These are phyloP conservation scores for Holothuria scabra DNA, from an alignment of 53 echinoderm and acorn worm species.

Conservation along the genomic window DNA sequence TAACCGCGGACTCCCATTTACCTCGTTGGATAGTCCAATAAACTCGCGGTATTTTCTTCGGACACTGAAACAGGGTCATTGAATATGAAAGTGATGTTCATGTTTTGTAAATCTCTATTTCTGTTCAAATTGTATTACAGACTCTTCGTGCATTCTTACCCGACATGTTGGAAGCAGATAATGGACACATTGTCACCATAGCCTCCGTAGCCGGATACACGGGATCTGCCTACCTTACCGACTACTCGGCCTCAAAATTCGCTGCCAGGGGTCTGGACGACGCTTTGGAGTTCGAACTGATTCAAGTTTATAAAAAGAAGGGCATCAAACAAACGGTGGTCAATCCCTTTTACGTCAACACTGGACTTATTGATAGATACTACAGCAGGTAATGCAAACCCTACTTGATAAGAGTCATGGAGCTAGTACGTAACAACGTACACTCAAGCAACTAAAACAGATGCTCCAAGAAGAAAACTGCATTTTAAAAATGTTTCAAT, in stretches of 20 bases:
- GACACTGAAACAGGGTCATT: background rate
- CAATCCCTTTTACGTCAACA: constrained; percentile 69
- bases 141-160: constrained; percentile 80
- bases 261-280: constrained; percentile 79
- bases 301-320: constrained; percentile 49
- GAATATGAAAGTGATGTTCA: background rate
- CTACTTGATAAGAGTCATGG: too few relatives aligned
- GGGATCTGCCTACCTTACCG: constrained; percentile 66
- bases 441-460: too few relatives aligned
- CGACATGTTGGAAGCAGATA: constrained; percentile 76
- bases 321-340: constrained; percentile 73
- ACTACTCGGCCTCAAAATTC: constrained; percentile 82
- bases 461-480: too few relatives aligned
- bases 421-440: too few relatives aligned
- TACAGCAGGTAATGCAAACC: constrained; percentile 66
- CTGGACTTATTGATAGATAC: constrained; percentile 71
- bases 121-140: constrained; percentile 12
- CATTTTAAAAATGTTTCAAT: too few relatives aligned
- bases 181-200: constrained; percentile 83
- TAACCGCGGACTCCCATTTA: too few relatives aligned
- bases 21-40: too few relatives aligned
- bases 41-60: too few relatives aligned
- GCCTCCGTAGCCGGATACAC: constrained; percentile 71
- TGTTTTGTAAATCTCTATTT: background rate
- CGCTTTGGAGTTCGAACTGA: constrained; percentile 65